Evolutionary conservation across 2,113 vertebrate species (phyloP).

Genomic region (Petrocephalus microphthalmus): DNA sequence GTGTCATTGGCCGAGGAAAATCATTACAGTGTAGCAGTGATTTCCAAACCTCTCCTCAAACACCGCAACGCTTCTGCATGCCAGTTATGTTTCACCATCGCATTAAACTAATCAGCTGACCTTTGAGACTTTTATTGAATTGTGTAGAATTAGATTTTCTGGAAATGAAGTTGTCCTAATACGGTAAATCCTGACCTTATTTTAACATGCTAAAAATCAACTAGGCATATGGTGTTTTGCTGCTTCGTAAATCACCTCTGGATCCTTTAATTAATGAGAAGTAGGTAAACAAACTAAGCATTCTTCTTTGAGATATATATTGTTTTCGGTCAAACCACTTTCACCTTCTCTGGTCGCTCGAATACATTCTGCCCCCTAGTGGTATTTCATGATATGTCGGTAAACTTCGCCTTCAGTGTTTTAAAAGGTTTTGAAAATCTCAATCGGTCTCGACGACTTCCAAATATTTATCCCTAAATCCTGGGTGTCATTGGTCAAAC

Average conservation of each 20-base stretch:
- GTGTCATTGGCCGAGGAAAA: not conserved
- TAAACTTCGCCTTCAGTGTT: not conserved
- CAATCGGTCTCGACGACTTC: not conserved
- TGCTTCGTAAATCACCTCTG: not conserved
- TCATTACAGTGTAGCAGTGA: not conserved
- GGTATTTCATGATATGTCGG: not conserved
- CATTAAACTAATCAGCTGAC: not conserved
- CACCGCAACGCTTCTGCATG: not conserved
- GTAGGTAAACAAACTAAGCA: not conserved
- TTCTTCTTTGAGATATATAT: not conserved
- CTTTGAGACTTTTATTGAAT: not conserved
- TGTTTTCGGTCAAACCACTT: not conserved
- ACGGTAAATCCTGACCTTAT: not conserved
- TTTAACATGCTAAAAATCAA: not conserved
- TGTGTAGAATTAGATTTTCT: not conserved
- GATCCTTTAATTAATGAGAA: not conserved
- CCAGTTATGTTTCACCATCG: not conserved
- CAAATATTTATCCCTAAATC: not conserved
- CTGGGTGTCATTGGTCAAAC: not conserved
- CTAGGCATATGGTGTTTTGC: not conserved
- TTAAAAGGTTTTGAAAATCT: not conserved
- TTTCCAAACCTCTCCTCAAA: not conserved
- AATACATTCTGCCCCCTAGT: slow-evolving; percentile 7
- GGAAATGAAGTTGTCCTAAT: not conserved
- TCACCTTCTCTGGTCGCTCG: not conserved